Percentiles rank a stretch among this genome's conserved stretches.
Evolutionary conservation across 2,888 invertebrate species (phyloP).

Genomic region (Microctonus hyperodae): DNA sequence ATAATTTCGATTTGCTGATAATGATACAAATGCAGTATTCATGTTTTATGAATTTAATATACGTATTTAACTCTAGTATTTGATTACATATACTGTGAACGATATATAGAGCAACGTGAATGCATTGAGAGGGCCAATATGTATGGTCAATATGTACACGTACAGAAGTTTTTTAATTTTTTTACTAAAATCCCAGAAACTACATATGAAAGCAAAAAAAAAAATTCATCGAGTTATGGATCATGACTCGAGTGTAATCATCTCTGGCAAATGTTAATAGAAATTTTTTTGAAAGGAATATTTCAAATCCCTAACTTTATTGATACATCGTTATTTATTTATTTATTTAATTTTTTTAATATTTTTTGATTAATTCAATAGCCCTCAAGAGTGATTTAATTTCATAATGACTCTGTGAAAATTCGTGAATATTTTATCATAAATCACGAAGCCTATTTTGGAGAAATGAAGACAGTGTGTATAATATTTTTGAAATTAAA

Average conservation of each 20-base stretch:
- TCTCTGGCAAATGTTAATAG: background rate
- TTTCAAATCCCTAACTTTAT: too few relatives aligned
- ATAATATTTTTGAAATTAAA: conserved; percentile 10
- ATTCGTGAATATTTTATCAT: background rate
- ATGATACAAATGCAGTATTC: too few relatives aligned
- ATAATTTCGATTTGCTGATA: too few relatives aligned
- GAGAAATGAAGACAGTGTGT: background rate
- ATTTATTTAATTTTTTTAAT: too few relatives aligned
- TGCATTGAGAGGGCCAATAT: background rate
- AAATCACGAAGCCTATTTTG: background rate
- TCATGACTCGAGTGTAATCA: background rate
- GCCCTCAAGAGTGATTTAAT: background rate
- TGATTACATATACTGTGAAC: background rate
- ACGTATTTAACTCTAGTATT: background rate
- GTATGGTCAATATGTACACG: too few relatives aligned
- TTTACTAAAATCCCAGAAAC: too few relatives aligned
- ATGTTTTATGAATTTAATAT: too few relatives aligned
- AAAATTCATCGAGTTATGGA: too few relatives aligned
- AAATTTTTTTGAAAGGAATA: background rate
- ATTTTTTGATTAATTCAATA: background rate
- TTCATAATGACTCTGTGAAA: background rate
- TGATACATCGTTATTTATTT: too few relatives aligned
- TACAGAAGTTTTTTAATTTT: too few relatives aligned
- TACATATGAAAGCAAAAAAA: too few relatives aligned
- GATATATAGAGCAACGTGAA: too few relatives aligned